phyloP scores from a whole-genome alignment of 2,888 invertebrate genomes.

The Monopis laevigella region DNA sequence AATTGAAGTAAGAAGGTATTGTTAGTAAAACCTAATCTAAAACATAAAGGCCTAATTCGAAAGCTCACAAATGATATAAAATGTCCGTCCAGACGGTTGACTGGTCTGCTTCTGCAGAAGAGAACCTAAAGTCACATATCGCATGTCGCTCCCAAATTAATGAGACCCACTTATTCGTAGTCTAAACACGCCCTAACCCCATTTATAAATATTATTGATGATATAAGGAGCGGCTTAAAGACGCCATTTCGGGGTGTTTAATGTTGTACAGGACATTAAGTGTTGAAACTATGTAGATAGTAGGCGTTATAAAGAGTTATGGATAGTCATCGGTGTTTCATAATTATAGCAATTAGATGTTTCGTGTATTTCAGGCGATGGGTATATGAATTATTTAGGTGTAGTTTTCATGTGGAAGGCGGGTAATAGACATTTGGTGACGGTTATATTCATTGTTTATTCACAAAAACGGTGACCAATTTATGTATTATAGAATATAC shows the following conservation, averaged over 20 bases:
- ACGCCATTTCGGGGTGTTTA: slow-evolving; percentile 3
- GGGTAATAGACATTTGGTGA: background rate
- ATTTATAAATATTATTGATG: slow-evolving; percentile 49
- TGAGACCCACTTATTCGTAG: slow-evolving; percentile 34
- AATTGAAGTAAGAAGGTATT: too few relatives aligned
- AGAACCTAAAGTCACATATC: slow-evolving; percentile 29
- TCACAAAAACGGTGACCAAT: too few relatives aligned
- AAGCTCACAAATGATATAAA: too few relatives aligned
- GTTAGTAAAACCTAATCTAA: too few relatives aligned
- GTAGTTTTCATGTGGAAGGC: background rate
- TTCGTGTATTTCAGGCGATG: background rate
- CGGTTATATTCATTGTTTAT: background rate
- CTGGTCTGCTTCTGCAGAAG: too few relatives aligned
- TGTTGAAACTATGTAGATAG: too few relatives aligned
- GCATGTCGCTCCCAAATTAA: slow-evolving; percentile 42
- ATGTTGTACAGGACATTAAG: too few relatives aligned
- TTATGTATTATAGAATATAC: too few relatives aligned
- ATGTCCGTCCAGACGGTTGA: too few relatives aligned
- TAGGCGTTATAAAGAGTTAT: too few relatives aligned
- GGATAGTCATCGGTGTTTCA: too few relatives aligned
- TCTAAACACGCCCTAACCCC: slow-evolving; percentile 38
- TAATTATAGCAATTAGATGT: slow-evolving; percentile 1
- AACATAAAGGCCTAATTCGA: too few relatives aligned
- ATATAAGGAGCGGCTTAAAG: slow-evolving; percentile 24
- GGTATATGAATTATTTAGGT: background rate